Evolutionary conservation across 2,888 invertebrate species (phyloP).

Genomic region (Lasioglossum malachurum): DNA sequence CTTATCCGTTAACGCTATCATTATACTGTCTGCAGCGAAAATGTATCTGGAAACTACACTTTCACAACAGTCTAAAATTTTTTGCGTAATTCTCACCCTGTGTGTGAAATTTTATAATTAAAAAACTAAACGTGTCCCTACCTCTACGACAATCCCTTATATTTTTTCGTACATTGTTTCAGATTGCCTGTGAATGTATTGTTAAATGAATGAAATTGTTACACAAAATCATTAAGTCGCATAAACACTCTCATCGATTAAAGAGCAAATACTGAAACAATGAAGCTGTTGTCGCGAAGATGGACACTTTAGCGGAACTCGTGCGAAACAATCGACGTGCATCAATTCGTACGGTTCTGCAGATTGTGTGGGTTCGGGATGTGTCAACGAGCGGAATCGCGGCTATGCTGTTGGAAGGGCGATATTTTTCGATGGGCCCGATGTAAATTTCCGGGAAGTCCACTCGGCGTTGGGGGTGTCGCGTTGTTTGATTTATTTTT

Average conservation of each 20-base stretch:
- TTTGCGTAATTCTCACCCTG: too few species aligned
- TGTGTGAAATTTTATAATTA: too few species aligned
- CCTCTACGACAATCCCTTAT: too few species aligned
- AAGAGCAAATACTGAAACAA: background rate
- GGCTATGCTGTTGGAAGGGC: background rate
- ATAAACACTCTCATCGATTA: background rate
- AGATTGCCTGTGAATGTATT: too few species aligned
- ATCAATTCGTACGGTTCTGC: background rate
- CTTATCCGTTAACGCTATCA: too few species aligned
- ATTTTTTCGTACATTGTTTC: too few species aligned
- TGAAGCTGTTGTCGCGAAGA: background rate
- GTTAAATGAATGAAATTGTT: too few species aligned
- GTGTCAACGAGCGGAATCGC: background rate
- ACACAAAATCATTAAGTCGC: too few species aligned
- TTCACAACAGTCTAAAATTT: too few species aligned
- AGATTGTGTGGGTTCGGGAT: background rate
- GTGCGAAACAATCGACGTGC: background rate
- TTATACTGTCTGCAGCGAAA: too few species aligned
- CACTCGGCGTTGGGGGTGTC: background rate
- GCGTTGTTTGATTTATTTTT: conserved; percentile 43
- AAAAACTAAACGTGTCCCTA: too few species aligned
- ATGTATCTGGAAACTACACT: too few species aligned
- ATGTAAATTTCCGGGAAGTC: background rate
- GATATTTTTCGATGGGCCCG: conserved; percentile 1
- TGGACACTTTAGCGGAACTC: background rate